A percentile compares a stretch with the other conserved stretches of the same genome.
phyloP scores from a whole-genome alignment of 1,140 invertebrate genomes.

The Apocrypta bakeri region DNA sequence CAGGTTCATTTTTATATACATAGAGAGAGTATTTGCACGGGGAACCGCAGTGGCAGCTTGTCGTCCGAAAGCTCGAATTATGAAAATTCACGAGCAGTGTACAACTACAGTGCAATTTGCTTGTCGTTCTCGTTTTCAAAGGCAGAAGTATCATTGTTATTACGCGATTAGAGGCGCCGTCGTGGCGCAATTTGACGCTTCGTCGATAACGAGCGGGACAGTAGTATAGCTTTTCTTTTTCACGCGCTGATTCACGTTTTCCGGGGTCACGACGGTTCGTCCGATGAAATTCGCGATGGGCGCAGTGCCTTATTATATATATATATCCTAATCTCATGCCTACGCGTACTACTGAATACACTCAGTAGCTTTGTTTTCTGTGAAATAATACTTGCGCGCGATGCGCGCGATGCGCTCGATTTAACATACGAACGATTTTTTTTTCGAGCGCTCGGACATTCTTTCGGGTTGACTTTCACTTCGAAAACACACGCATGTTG shows the following conservation, averaged over 20 bases:
- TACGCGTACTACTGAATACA: background rate
- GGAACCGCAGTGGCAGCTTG: background rate
- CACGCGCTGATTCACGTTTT: background rate
- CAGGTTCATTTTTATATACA: background rate
- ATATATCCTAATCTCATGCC: too few relatives aligned
- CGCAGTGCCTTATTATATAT: too few relatives aligned
- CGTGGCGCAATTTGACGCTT: constrained; percentile 24
- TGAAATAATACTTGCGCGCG: too few relatives aligned
- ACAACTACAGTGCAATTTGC: background rate
- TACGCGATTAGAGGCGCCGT: constrained; percentile 6
- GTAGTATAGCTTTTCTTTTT: constrained; percentile 7
- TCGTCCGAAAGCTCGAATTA: background rate
- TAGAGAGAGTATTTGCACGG: background rate
- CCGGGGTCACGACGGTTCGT: background rate
- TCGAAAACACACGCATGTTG: background rate
- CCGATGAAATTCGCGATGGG: background rate
- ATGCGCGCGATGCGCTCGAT: background rate
- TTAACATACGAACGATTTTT: constrained; percentile 14
- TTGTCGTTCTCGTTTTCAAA: background rate
- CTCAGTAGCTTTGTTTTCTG: background rate
- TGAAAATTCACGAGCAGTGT: background rate
- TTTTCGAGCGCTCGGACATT: background rate
- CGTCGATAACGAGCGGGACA: background rate
- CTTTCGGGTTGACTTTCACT: constrained; percentile 24
- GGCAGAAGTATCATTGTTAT: too few relatives aligned